phyloP scores from a whole-genome alignment of 2,888 invertebrate species.

The Calliopum simillimum region DNA sequence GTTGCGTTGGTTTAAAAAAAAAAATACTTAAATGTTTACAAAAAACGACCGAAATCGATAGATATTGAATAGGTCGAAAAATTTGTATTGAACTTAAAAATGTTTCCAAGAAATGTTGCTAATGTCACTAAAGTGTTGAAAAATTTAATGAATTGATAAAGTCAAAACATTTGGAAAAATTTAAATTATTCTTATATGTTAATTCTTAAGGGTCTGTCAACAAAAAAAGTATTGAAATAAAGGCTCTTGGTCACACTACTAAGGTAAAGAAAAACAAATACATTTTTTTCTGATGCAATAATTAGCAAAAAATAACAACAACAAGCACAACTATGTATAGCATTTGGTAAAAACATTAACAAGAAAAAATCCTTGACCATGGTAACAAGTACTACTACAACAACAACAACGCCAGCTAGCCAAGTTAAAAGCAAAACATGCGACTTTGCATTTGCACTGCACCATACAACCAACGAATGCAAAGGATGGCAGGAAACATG shows the following conservation, averaged over 20 bases:
- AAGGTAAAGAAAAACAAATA: neutral
- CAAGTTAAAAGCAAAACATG: neutral
- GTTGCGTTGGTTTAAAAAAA: too few relatives aligned
- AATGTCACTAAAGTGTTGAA: too few relatives aligned
- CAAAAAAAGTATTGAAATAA: neutral
- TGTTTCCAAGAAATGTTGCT: too few relatives aligned
- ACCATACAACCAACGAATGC: neutral
- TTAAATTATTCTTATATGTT: too few relatives aligned
- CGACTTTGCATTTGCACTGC: too few relatives aligned
- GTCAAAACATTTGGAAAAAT: too few relatives aligned
- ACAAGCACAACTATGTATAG: neutral
- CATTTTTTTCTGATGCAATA: constrained; percentile 13
- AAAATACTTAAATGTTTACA: too few relatives aligned
- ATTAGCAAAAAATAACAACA: constrained; percentile 21
- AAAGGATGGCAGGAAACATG: constrained; percentile 61
- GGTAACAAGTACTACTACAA: constrained; percentile 33
- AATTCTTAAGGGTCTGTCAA: too few relatives aligned
- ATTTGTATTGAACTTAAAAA: too few relatives aligned
- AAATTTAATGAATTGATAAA: too few relatives aligned
- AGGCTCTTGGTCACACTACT: neutral
- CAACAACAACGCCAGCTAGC: constrained; percentile 38
- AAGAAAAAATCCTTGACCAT: neutral
- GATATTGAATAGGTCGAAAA: too few relatives aligned
- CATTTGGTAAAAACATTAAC: neutral
- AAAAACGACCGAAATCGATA: too few relatives aligned